These are phyloP conservation scores for Hyalella azteca DNA, from an alignment of 2,888 invertebrate genomes.

Conservation along the genomic window DNA sequence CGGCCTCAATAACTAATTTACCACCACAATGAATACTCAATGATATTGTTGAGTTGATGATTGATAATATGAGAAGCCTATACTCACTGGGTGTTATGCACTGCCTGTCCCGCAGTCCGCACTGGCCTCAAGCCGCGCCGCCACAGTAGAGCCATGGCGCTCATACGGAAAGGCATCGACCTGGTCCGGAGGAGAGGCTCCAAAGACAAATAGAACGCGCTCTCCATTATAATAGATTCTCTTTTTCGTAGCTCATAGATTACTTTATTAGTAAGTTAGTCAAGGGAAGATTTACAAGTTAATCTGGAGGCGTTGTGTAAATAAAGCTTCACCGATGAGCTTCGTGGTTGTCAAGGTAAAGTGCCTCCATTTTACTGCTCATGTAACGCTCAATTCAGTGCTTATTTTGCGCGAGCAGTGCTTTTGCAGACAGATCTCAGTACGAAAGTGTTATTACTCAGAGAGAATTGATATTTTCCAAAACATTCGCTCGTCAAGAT, in stretches of 20 bases:
- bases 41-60: too few species aligned
- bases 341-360: neutral
- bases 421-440: too few species aligned
- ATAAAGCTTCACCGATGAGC: too few species aligned
- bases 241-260: conserved; percentile 37
- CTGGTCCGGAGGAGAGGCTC: conserved; percentile 57
- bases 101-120: conserved; percentile 53
- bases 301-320: conserved; percentile 33
- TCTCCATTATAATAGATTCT: conserved; percentile 4
- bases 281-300: neutral
- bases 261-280: conserved; percentile 14
- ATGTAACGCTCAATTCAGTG: neutral
- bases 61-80: too few species aligned
- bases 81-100: too few species aligned
- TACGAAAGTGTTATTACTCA: too few species aligned
- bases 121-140: conserved; percentile 55
- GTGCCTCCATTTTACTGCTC: neutral
- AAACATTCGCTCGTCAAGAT: too few species aligned
- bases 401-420: too few species aligned
- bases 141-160: conserved; percentile 54
- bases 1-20: too few species aligned
- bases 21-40: too few species aligned
- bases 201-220: conserved; percentile 53
- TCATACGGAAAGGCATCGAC: conserved; percentile 56
- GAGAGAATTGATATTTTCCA: too few species aligned